phyloP scores from a whole-genome alignment of 2,888 invertebrate genomes.

The Perithous albicinctus region DNA sequence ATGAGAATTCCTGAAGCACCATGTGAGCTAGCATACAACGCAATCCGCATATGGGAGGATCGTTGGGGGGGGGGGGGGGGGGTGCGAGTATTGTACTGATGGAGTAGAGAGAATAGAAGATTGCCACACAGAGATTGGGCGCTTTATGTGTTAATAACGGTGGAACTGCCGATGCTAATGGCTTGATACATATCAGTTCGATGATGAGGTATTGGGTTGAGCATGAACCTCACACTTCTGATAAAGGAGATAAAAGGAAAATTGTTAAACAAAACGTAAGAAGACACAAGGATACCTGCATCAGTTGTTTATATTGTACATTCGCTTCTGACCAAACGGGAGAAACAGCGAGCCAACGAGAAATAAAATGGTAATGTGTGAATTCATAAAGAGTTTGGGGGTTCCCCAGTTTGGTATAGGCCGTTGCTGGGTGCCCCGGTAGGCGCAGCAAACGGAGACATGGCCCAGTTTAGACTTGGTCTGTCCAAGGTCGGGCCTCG shows the following conservation, averaged over 20 bases:
- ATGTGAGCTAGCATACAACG: constrained; percentile 7
- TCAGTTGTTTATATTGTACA: not conserved
- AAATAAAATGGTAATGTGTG: constrained; percentile 42
- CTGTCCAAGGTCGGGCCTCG: constrained; percentile 79
- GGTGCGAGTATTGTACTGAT: constrained; percentile 3
- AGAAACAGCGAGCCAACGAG: constrained; percentile 24
- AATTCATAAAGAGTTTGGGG: constrained; percentile 43
- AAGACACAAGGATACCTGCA: not conserved
- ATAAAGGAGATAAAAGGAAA: not conserved
- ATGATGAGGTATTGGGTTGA: not conserved
- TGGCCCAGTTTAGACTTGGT: constrained; percentile 81
- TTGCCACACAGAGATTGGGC: constrained; percentile 2
- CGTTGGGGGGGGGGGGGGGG: too few relatives aligned
- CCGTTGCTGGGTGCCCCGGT: constrained; percentile 73
- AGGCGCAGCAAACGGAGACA: constrained; percentile 78
- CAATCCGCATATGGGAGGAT: constrained; percentile 4
- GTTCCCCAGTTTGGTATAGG: constrained; percentile 62
- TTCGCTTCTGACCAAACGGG: not conserved
- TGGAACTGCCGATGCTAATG: not conserved
- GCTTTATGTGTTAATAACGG: constrained; percentile 10
- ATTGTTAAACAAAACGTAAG: too few relatives aligned
- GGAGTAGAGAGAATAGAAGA: not conserved
- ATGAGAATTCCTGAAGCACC: constrained; percentile 52
- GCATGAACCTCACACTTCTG: not conserved
- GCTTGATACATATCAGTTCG: not conserved